These are phyloP conservation scores for Panurus biarmicus DNA, from an alignment of 2,113 vertebrate genomes.

Conservation along the genomic window DNA sequence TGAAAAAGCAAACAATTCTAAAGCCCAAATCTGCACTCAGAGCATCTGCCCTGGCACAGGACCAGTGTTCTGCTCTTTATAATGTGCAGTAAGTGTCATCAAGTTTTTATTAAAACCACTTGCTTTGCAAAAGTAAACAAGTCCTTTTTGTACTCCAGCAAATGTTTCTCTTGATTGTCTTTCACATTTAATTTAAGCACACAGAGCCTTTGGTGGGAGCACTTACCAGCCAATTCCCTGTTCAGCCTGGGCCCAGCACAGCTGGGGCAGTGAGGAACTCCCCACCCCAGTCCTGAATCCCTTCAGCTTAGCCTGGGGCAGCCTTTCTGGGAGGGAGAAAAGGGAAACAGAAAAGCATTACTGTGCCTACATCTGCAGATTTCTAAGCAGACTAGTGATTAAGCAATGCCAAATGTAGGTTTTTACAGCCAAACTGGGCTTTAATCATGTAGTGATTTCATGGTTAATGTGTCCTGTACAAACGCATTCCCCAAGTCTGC, in stretches of 20 bases:
- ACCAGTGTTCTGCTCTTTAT: neutral
- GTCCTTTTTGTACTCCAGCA: neutral
- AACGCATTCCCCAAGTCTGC: neutral
- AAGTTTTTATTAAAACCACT: conserved; percentile 48
- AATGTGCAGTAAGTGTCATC: conserved; percentile 3
- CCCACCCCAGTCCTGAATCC: neutral
- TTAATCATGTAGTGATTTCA: neutral
- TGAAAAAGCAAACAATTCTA: neutral
- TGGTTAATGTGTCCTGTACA: neutral
- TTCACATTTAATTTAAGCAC: neutral
- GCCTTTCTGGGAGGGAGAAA: neutral
- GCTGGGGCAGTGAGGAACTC: neutral
- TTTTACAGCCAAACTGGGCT: neutral
- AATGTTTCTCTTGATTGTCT: neutral
- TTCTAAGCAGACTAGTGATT: neutral
- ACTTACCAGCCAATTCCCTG: neutral
- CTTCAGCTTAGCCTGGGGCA: neutral
- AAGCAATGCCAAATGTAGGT: neutral
- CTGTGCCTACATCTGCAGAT: neutral
- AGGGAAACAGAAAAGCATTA: neutral
- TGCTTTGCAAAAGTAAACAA: conserved; percentile 14
- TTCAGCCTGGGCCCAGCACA: neutral
- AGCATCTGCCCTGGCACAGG: neutral
- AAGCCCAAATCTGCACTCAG: neutral
- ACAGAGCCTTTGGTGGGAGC: neutral